A percentile compares a stretch with the other conserved stretches of the same genome.
Conservation (phyloP, 92 coral and sea anemone species). For the Montipora capitata region DNA sequence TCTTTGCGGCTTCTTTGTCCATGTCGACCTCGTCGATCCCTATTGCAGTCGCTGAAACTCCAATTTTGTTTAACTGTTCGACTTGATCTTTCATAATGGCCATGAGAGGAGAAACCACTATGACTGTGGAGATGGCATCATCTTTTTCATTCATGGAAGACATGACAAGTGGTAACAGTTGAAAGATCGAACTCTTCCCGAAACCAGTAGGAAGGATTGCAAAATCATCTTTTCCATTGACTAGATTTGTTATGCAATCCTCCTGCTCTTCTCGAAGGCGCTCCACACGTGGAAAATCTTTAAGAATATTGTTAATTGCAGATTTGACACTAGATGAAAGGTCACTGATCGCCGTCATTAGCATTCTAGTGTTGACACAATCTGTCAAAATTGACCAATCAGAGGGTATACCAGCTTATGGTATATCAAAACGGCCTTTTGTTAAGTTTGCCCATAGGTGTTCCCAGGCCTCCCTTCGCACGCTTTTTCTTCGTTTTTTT, state of each 20-base stretch:
- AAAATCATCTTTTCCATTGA: conserved; percentile 14
- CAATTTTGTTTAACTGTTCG: background rate
- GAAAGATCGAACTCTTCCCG: conserved; percentile 30
- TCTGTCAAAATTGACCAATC: conserved; percentile 29
- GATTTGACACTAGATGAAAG: conserved; percentile 5
- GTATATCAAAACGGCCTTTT: no score
- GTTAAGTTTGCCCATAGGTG: no score
- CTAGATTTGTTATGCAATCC: background rate
- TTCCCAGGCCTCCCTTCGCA: no score
- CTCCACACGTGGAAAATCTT: background rate
- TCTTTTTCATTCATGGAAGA: background rate
- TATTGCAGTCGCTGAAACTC: conserved; percentile 1
- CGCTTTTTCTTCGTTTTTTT: no score
- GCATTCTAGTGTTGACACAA: conserved; percentile 7
- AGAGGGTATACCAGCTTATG: background rate
- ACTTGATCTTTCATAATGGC: conserved; percentile 33
- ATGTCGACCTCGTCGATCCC: background rate
- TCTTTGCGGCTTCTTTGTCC: conserved; percentile 2
- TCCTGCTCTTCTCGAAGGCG: no score
- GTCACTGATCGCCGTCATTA: background rate
- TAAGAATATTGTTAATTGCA: background rate
- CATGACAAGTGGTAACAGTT: conserved; percentile 16
- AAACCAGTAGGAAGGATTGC: conserved; percentile 23
- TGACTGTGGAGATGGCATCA: background rate
- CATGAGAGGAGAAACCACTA: conserved; percentile 1